These are phyloP conservation scores for Mionectes macconnelli DNA, from an alignment of 2,113 vertebrate species.

Conservation along the genomic window DNA sequence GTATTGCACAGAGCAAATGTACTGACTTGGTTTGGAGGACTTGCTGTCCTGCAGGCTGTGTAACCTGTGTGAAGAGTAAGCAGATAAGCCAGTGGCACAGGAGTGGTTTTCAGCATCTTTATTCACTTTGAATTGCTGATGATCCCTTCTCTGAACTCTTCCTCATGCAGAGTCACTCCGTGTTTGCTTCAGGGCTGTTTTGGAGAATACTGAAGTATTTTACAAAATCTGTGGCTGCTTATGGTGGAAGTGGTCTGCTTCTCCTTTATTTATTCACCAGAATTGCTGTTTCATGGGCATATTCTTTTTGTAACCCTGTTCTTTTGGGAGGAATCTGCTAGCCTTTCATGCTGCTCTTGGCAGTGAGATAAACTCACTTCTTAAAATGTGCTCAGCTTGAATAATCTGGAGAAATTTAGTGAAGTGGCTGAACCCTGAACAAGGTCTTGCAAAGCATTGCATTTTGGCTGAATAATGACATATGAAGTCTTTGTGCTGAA, in stretches of 20 bases:
- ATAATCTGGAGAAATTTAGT: neutral
- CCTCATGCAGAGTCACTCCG: neutral
- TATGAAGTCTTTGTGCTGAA: neutral
- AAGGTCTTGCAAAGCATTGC: neutral
- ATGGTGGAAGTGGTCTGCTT: neutral
- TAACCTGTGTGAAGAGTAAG: neutral
- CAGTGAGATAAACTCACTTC: neutral
- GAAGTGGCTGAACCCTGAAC: neutral
- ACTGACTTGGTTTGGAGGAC: neutral
- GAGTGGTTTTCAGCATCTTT: neutral
- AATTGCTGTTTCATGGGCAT: neutral
- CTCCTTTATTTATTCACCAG: neutral
- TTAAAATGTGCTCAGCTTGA: neutral
- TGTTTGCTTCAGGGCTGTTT: fast-evolving
- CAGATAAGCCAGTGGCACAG: neutral
- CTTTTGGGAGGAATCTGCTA: neutral
- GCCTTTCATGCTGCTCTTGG: neutral
- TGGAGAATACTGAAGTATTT: neutral
- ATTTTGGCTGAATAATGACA: neutral
- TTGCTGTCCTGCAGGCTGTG: neutral
- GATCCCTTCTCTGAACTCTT: neutral
- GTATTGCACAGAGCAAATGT: neutral
- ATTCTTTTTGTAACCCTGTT: neutral
- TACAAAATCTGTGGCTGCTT: neutral
- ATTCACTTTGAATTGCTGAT: neutral